Evolutionary conservation across 2,113 vertebrate genomes (phyloP).

Genomic region (Eclectus roratus): DNA sequence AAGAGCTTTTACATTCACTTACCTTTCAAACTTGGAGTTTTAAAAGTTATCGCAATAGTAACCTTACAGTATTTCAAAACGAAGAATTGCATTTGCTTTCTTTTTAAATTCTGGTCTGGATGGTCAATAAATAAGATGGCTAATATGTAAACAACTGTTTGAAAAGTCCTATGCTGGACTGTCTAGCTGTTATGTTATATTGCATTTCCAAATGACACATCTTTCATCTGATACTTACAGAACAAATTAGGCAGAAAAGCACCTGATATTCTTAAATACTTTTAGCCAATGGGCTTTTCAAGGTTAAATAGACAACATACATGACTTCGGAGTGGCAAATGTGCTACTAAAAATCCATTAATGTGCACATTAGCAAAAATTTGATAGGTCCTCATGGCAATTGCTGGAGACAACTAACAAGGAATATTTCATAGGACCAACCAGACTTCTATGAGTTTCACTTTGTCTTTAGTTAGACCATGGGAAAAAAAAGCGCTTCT

Average conservation of each 20-base stretch:
- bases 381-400: constrained; percentile 7
- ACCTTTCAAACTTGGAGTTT: background rate
- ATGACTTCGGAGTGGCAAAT: constrained; percentile 56
- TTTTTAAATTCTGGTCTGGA: background rate
- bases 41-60: background rate
- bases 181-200: background rate
- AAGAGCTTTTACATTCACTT: no score
- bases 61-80: background rate
- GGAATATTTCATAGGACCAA: background rate
- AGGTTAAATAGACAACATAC: constrained; percentile 61
- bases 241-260: constrained; percentile 73
- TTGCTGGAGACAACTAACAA: constrained; percentile 16
- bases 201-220: background rate
- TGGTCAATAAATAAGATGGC: background rate
- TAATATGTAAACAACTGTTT: background rate
- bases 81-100: background rate
- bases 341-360: constrained; percentile 58
- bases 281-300: constrained; percentile 30
- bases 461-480: constrained; percentile 33
- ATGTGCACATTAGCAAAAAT: constrained; percentile 48
- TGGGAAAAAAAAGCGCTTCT: background rate
- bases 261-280: constrained; percentile 58
- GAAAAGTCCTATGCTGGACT: background rate
- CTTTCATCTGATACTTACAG: constrained; percentile 64
- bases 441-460: background rate